Conservation (phyloP, 2,113 vertebrate genomes). For the Tupaia chinensis region DNA sequence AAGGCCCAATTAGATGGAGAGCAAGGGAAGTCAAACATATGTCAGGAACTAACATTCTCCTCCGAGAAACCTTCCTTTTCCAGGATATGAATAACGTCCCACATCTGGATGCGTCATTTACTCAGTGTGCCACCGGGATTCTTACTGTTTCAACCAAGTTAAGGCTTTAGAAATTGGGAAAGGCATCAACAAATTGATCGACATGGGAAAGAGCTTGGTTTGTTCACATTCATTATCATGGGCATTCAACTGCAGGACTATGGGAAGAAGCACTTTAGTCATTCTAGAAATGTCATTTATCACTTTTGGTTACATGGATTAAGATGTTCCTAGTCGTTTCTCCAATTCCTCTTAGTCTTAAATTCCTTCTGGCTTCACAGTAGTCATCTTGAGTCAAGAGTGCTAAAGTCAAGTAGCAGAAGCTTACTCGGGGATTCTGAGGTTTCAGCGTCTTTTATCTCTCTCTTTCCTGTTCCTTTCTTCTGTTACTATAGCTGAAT, state of each 20-base stretch:
- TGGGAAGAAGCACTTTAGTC: neutral
- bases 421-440: neutral
- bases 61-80: constrained; percentile 18
- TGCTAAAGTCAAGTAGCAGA: constrained; percentile 55
- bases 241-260: neutral
- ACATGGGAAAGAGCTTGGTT: neutral
- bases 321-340: constrained; percentile 45
- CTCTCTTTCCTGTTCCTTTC: constrained; percentile 7
- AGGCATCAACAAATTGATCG: constrained; percentile 35
- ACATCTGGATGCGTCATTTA: constrained; percentile 51
- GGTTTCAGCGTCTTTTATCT: neutral
- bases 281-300: constrained; percentile 59
- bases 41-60: constrained; percentile 33
- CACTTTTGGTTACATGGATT: constrained; percentile 23
- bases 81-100: constrained; percentile 36
- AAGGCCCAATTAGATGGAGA: constrained; percentile 24
- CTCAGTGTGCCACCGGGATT: neutral
- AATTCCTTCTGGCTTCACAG: constrained; percentile 30
- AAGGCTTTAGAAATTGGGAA: constrained; percentile 42
- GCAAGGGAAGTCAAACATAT: constrained; percentile 46
- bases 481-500: neutral
- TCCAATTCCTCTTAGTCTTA: constrained; percentile 32
- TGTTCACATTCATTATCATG: constrained; percentile 2
- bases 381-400: neutral
- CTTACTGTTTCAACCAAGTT: constrained; percentile 36